Base-by-base conservation (phyloP, 2,888 invertebrate species). In the Polymixis lichenea region DNA sequence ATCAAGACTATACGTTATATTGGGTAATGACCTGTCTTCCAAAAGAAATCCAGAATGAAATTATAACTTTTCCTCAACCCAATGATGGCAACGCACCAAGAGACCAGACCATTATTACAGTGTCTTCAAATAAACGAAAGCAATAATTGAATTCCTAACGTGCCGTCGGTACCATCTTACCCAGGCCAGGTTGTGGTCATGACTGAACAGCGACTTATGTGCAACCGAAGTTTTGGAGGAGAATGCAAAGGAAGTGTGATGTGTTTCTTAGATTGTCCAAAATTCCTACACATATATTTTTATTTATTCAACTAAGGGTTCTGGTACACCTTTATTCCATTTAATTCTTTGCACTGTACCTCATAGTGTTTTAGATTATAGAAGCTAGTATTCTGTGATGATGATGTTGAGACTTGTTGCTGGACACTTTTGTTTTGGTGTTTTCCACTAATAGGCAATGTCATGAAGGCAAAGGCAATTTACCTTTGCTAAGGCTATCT, bases 81-180 rank as follows among this genome's bases (percentile, higher is more conserved):
- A 87, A 87, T 85, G 88, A 90, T 91, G 89, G 92, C 91, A 89
- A 91, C 91, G 92, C 92, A 91, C 91, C 92, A 91, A 91, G 84
- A 83, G 72, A 78, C 78, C 80, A 72, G 65, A 72, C 80, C 76
- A 65, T 74, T 77, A 65, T 72, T 73, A 72, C 70, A 75, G 80
- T 72, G 85, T 84, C 79, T 75, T 88, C 51, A 70, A 62, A 75
- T 75, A 64, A 88, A 86, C 87, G 82, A 89, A 86, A 84, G 84
- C 87, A 86, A 88, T 88, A 81, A 80, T 83, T 72, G 58, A 85
- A 82, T 80, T 88, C 80, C 82, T 86, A 78, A 76, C 70, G 73
- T 64, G 75, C 73, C 68, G 84, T 80, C 75, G 80, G 78, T 82
- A 77, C 74, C 76, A 76, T 70, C 76, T 81, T 83, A 86, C 64